A percentile compares a stretch with the other conserved stretches of the same genome.
Evolutionary conservation across 2,113 vertebrate species (phyloP).

Genomic region (Oreochromis niloticus): DNA sequence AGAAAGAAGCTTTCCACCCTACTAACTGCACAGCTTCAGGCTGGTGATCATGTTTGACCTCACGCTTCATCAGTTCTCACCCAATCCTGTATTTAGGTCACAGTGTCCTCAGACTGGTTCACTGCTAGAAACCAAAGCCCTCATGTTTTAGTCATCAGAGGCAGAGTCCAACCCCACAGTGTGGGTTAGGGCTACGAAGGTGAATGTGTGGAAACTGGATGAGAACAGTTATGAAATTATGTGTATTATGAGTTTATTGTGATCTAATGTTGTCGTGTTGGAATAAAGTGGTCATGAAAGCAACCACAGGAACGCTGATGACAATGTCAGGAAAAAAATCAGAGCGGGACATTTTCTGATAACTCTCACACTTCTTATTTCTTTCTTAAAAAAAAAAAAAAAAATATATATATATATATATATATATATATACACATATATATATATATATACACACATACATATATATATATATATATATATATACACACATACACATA

Average conservation of each 20-base stretch:
- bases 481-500: too few species aligned
- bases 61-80: background rate
- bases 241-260: background rate
- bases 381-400: rapidly evolving
- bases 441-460: too few species aligned
- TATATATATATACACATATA: too few species aligned
- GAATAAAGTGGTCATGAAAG: background rate
- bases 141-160: background rate
- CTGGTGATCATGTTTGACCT: background rate
- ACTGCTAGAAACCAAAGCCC: background rate
- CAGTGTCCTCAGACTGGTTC: background rate
- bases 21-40: background rate
- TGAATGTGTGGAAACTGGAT: background rate
- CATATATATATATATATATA: too few species aligned
- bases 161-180: background rate
- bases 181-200: background rate
- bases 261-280: background rate
- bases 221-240: background rate
- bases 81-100: background rate
- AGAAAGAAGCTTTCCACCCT: background rate
- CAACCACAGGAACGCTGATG: background rate
- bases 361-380: background rate
- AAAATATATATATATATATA: too few species aligned
- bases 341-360: background rate
- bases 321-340: background rate